Evolutionary conservation across 2,797 vertebrate genomes (phyloP), one percentile per base, ranked within the genome.

Genomic region (Parauchenoglanis punctatus): DNA sequence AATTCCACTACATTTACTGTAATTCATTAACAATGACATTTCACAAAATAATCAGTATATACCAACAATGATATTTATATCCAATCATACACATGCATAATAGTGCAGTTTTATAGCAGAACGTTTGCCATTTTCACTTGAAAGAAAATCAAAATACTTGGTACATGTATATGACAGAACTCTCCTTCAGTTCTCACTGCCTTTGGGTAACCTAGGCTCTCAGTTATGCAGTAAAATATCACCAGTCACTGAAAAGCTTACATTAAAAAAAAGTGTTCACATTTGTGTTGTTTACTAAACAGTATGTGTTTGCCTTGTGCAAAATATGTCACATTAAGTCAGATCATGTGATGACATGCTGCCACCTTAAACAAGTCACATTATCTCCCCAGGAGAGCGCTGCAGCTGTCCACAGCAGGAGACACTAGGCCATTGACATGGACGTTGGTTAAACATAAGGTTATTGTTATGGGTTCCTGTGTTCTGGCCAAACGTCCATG

Each of bases 381-480:
- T 73, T 88, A 81, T 86, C 84, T 82, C 35, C 59, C 70, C 35
- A 88, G 70, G 67, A 85, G 70, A 76, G 84, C 76, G 44, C 31
- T 78, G 67, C 67, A 44, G 59, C 86, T 76, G 76, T 78, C 87
- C 81, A 77, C 77, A 82, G 81, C 72, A 49, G 85, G 61, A 85
- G 65, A 91, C 90, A 91, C 87, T 87, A 65, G 76, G 52, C 84
- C 86, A 80, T 88, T 91, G 83, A 88, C 78, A 77, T 18, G 73
- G 76, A 83, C n/a, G 25, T 67, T 56, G 31, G 68, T 56, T 86
- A 87, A 85, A 91, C 89, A 88, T 87, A 88, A 77, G 77, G 77
- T 77, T 86, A 91, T 90, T 91, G 92, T 92, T 89, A 77, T 68
- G 44, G 85, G 81, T 67, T 73, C 73, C 68, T 90, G 90, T 67